phyloP scores from a whole-genome alignment of 35 echinoderm and acorn worm genomes.

The Patiria miniata region DNA sequence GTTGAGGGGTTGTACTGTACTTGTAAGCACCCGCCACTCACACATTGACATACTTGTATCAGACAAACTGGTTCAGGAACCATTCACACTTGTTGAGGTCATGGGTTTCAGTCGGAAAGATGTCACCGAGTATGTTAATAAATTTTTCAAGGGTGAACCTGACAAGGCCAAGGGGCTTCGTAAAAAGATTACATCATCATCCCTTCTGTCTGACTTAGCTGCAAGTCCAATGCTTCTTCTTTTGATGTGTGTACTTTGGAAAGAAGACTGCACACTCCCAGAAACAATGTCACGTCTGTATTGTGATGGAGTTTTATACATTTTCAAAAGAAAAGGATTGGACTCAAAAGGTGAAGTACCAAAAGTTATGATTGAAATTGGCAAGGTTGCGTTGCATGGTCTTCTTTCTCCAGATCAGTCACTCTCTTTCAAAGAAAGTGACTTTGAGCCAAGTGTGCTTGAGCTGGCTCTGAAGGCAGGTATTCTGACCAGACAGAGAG shows the following conservation, averaged over 20 bases:
- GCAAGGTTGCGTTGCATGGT: not conserved
- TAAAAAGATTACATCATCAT: not conserved
- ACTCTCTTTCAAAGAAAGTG: not conserved
- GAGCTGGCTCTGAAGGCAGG: not conserved
- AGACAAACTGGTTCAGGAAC: not conserved
- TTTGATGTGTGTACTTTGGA: not conserved
- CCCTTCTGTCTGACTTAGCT: not conserved
- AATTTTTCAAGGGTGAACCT: not conserved
- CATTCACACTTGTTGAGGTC: not conserved
- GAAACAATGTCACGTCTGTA: not conserved
- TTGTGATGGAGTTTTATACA: not conserved
- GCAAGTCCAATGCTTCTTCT: not conserved
- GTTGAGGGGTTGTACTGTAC: not conserved
- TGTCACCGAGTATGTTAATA: not conserved
- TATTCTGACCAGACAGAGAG: constrained; percentile 4
- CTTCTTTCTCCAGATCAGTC: constrained; percentile 5
- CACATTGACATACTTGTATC: not conserved
- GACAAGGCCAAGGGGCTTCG: not conserved
- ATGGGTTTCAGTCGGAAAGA: not conserved
- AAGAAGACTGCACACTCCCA: not conserved
- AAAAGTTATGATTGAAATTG: not conserved
- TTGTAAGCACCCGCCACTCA: not conserved
- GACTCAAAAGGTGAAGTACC: not conserved
- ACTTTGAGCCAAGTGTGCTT: not conserved
- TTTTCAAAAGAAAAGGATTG: not conserved